phyloP scores from a whole-genome alignment of 2,888 invertebrate species.

The Caenorhabditis wallacei region DNA sequence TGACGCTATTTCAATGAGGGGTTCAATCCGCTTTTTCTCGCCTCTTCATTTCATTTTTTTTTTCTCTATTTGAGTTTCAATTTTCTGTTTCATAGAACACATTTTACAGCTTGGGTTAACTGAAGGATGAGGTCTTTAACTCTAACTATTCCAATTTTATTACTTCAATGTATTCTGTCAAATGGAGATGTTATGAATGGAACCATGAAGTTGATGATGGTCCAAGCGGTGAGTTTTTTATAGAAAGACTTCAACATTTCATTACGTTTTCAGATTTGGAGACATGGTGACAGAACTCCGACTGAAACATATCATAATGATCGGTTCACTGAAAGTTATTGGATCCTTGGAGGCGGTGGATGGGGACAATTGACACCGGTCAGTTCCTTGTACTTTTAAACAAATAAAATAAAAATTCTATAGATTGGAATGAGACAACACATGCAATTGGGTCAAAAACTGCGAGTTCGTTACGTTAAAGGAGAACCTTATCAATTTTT shows the following conservation, averaged over 20 bases:
- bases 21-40: slow-evolving; percentile 62
- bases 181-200: slow-evolving; percentile 47
- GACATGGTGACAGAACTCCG: slow-evolving; percentile 78
- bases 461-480: slow-evolving; percentile 69
- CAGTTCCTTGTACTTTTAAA: too few species aligned
- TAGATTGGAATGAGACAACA: slow-evolving; percentile 72
- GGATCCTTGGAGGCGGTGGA: slow-evolving; percentile 66
- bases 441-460: slow-evolving; percentile 64
- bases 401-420: neutral
- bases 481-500: slow-evolving; percentile 53
- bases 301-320: slow-evolving; percentile 69
- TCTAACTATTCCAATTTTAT: slow-evolving; percentile 15
- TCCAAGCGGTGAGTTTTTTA: slow-evolving; percentile 51
- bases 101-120: slow-evolving; percentile 12
- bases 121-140: slow-evolving; percentile 15
- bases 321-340: slow-evolving; percentile 56
- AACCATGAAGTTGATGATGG: slow-evolving; percentile 56
- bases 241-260: neutral
- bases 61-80: slow-evolving; percentile 27
- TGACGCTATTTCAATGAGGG: slow-evolving; percentile 38
- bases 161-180: slow-evolving; percentile 9
- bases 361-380: slow-evolving; percentile 74
- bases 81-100: slow-evolving; percentile 25
- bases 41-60: slow-evolving; percentile 22
- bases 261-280: slow-evolving; percentile 68